These are phyloP conservation scores for Ennomos fuscantarius DNA, from an alignment of 2,888 invertebrate species.

Conservation along the genomic window DNA sequence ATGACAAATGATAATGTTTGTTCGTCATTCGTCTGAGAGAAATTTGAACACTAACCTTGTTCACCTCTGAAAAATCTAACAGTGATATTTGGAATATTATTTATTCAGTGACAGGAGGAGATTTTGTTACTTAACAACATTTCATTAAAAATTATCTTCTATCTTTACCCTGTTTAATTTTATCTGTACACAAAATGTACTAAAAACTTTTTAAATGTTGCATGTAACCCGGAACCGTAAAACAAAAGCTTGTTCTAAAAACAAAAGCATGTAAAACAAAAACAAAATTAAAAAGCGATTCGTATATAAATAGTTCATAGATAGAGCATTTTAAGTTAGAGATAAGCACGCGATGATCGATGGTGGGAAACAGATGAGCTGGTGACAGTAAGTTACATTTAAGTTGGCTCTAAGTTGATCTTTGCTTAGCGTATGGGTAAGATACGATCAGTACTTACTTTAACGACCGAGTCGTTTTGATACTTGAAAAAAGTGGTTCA, in stretches of 20 bases:
- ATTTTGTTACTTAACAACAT: too few species aligned
- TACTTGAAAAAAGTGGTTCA: conserved; percentile 51
- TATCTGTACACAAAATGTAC: too few species aligned
- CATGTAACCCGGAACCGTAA: conserved; percentile 47
- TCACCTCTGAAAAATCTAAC: too few species aligned
- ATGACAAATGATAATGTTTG: too few species aligned
- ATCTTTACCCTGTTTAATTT: too few species aligned
- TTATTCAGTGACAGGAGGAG: too few species aligned
- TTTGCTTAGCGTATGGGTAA: conserved; percentile 68
- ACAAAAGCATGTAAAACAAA: conserved; percentile 47
- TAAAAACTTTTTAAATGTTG: conserved; percentile 15
- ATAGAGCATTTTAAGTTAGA: conserved; percentile 77
- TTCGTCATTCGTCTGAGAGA: too few species aligned
- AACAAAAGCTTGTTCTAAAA: conserved; percentile 48
- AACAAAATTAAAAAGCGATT: conserved; percentile 54
- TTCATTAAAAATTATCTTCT: too few species aligned
- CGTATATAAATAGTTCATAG: conserved; percentile 69
- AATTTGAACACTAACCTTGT: too few species aligned
- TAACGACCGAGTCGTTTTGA: conserved; percentile 46
- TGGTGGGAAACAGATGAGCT: conserved; percentile 76
- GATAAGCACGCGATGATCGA: conserved; percentile 80
- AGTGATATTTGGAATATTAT: too few species aligned
- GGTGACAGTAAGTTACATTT: conserved; percentile 82
- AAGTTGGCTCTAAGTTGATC: conserved; percentile 67
- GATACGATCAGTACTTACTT: conserved; percentile 64